A percentile compares a stretch with the other conserved stretches of the same genome.
phyloP scores from a whole-genome alignment of 2,113 vertebrate genomes.

The Dascyllus trimaculatus region DNA sequence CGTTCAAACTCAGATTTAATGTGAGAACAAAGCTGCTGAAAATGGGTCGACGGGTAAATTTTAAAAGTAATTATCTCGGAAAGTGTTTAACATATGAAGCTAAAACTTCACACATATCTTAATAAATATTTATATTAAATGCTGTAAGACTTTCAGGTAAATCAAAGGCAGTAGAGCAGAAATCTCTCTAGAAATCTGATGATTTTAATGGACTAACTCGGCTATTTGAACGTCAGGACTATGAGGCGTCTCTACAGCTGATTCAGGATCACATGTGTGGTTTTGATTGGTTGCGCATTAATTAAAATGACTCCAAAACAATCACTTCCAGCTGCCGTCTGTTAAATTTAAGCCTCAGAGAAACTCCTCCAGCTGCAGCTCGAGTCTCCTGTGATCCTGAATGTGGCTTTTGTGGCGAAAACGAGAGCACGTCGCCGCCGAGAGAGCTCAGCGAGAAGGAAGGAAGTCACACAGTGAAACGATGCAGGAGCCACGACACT shows the following conservation, averaged over 20 bases:
- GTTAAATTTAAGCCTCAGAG: not conserved
- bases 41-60: too few relatives aligned
- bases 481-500: not conserved
- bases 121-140: too few relatives aligned
- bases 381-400: conserved; percentile 52
- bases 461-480: conserved; percentile 30
- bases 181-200: too few relatives aligned
- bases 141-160: too few relatives aligned
- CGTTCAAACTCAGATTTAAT: too few relatives aligned
- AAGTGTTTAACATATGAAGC: too few relatives aligned
- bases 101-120: too few relatives aligned
- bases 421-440: conserved; percentile 31
- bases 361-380: conserved; percentile 2
- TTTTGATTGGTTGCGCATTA: conserved; percentile 10
- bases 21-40: too few relatives aligned
- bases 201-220: too few relatives aligned
- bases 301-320: not conserved
- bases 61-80: too few relatives aligned
- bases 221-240: not conserved
- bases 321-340: not conserved
- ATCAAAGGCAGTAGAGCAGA: too few relatives aligned
- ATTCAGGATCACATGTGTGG: conserved; percentile 58
- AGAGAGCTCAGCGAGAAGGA: not conserved
- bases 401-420: conserved; percentile 21
- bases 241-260: conserved; percentile 30